phyloP scores from a whole-genome alignment of 2,113 vertebrate genomes.

The Typhlomys cinereus region DNA sequence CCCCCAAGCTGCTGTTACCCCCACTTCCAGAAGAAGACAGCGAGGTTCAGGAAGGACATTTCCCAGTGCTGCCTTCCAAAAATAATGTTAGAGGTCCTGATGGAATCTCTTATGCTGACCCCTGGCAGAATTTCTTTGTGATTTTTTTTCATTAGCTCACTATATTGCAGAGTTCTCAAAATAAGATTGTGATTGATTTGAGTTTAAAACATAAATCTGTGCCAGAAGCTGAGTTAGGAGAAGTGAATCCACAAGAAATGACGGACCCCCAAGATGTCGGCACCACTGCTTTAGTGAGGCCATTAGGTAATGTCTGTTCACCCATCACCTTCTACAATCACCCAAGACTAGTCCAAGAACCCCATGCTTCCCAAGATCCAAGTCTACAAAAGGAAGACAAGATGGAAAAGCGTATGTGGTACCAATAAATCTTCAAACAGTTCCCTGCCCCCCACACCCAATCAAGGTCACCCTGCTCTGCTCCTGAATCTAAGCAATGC shows the following conservation, averaged over 20 bases:
- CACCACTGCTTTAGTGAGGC: background rate
- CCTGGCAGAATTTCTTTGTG: background rate
- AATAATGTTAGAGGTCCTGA: background rate
- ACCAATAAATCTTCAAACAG: background rate
- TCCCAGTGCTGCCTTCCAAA: background rate
- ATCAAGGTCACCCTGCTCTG: background rate
- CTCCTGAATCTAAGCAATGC: background rate
- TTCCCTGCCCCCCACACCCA: background rate
- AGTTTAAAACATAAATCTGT: constrained; percentile 50
- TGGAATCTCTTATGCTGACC: background rate
- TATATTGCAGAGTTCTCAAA: constrained; percentile 24
- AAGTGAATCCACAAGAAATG: constrained; percentile 15
- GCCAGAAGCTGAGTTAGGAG: background rate
- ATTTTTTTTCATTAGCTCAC: background rate
- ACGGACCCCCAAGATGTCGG: background rate
- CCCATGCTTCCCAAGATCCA: background rate
- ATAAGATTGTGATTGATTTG: constrained; percentile 23
- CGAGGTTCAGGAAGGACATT: background rate
- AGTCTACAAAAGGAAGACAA: background rate
- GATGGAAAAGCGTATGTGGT: background rate
- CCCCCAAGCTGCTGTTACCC: background rate
- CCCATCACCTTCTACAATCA: background rate
- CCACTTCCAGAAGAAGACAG: background rate
- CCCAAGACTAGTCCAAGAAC: background rate
- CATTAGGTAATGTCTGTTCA: background rate